A percentile compares a stretch with the other conserved stretches of the same genome.
phyloP scores from a whole-genome alignment of 1,140 invertebrate genomes.

The Pomacea maculata region DNA sequence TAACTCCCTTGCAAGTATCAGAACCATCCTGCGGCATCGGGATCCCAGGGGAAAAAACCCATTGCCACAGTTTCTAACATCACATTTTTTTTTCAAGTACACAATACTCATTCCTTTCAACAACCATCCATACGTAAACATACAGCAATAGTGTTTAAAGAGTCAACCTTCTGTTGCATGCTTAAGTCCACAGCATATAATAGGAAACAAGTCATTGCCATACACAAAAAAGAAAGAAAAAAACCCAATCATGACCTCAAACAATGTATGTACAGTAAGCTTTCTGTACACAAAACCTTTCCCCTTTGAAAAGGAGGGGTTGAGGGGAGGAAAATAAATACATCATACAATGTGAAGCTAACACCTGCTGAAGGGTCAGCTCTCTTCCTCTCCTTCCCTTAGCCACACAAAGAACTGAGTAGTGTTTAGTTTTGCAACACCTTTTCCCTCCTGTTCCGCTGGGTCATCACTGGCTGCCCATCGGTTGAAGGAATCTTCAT shows the following conservation, averaged over 20 bases:
- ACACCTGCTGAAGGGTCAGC: background rate
- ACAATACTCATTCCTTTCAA: too few species aligned
- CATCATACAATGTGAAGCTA: background rate
- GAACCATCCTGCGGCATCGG: too few species aligned
- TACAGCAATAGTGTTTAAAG: too few species aligned
- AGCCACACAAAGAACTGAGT: slow-evolving; percentile 72
- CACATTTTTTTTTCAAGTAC: too few species aligned
- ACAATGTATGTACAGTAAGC: background rate
- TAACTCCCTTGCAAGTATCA: too few species aligned
- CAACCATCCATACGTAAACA: too few species aligned
- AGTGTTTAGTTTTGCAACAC: slow-evolving; percentile 69
- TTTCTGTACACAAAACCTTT: background rate
- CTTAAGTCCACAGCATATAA: too few species aligned
- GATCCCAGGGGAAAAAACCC: too few species aligned
- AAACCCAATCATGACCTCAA: background rate
- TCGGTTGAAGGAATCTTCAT: slow-evolving; percentile 71
- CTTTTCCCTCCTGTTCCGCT: slow-evolving; percentile 70
- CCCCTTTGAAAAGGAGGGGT: too few species aligned
- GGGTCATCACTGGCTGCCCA: slow-evolving; percentile 70
- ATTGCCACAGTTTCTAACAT: too few species aligned
- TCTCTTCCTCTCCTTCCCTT: slow-evolving; percentile 67
- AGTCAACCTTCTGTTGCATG: too few species aligned
- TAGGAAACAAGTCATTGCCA: background rate
- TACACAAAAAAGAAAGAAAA: background rate
- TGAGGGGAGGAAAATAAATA: background rate